Conservation (phyloP, 2,888 invertebrate species). For the Lycocerus yunnanus region DNA sequence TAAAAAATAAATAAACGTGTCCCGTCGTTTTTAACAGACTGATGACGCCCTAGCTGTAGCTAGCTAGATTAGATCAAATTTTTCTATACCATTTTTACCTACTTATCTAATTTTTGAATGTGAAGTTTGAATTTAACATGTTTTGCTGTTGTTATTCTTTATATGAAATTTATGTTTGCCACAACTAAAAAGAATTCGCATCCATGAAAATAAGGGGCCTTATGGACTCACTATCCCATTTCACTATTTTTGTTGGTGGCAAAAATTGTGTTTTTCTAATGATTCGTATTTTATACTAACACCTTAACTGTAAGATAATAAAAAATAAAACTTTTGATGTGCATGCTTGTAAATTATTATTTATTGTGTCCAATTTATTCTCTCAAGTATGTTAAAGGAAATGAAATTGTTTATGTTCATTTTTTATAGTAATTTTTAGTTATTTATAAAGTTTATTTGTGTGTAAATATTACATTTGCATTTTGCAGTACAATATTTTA, state of each 20-base stretch:
- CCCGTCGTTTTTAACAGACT: conserved; percentile 1
- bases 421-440: conserved; percentile 3
- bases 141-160: background rate
- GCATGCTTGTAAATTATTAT: background rate
- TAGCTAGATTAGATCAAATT: background rate
- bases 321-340: background rate
- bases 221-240: background rate
- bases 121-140: background rate
- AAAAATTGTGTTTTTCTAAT: background rate
- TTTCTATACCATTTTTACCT: background rate
- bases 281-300: conserved; percentile 1
- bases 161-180: background rate
- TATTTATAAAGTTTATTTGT: conserved; percentile 6
- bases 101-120: background rate
- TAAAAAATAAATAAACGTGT: background rate
- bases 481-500: conserved; percentile 8
- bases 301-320: conserved; percentile 1
- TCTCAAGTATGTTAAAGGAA: background rate
- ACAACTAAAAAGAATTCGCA: background rate
- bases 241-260: background rate
- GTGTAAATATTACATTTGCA: background rate
- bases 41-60: background rate
- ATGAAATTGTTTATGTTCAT: background rate
- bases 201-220: conserved; percentile 1
- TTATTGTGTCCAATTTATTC: background rate